These are phyloP conservation scores for Phania funesta DNA, from an alignment of 2,888 invertebrate species.

Conservation along the genomic window DNA sequence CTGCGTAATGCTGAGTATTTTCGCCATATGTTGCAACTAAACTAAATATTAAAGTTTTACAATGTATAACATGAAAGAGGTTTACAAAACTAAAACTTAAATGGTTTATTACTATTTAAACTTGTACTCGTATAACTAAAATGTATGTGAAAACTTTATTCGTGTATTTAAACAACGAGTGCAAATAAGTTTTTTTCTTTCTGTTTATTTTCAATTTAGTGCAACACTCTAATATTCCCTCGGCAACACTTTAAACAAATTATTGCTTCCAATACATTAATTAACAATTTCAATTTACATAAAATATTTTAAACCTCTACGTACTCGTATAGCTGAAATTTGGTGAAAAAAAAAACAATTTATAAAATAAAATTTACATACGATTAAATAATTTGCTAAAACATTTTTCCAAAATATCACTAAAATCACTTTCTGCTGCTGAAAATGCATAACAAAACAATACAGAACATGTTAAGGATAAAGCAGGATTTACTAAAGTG, in stretches of 20 bases:
- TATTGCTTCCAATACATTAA: slow-evolving; percentile 21
- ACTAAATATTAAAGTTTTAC: not conserved
- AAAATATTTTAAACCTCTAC: slow-evolving; percentile 18
- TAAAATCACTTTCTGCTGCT: not conserved
- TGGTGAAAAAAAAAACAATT: not conserved
- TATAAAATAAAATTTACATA: slow-evolving; percentile 48
- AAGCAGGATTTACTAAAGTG: slow-evolving; percentile 18
- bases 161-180: not conserved
- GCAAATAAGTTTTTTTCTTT: not conserved
- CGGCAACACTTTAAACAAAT: not conserved
- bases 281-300: slow-evolving; percentile 16
- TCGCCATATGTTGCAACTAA: not conserved
- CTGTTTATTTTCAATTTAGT: not conserved
- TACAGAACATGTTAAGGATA: slow-evolving; percentile 9
- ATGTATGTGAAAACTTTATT: not conserved
- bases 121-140: not conserved
- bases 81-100: too few relatives aligned
- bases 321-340: not conserved
- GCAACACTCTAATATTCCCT: not conserved
- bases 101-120: too few relatives aligned
- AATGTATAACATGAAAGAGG: too few relatives aligned
- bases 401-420: slow-evolving; percentile 11
- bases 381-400: slow-evolving; percentile 45
- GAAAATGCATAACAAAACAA: slow-evolving; percentile 10
- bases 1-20: not conserved